Conservation (phyloP, 2,888 invertebrate species). For the Agrypnus murinus region DNA sequence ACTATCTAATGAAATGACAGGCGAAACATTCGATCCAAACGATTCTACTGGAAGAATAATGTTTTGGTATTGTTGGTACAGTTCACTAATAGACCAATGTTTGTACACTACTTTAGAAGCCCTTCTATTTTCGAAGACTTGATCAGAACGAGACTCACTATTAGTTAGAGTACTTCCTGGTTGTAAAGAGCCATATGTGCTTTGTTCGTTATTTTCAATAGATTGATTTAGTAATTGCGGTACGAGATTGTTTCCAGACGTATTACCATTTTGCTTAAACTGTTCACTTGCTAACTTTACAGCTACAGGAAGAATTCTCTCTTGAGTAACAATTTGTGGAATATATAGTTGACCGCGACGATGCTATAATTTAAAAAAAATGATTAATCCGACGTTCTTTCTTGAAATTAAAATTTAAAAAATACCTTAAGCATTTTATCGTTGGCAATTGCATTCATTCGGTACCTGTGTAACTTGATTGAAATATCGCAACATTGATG, state of each 20-base stretch:
- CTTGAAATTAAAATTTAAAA: neutral
- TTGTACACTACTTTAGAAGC: too few species aligned
- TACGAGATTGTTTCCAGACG: too few species aligned
- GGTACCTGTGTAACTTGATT: slow-evolving; percentile 47
- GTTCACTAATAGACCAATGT: slow-evolving; percentile 1
- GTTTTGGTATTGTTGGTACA: neutral
- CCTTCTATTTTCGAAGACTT: too few species aligned
- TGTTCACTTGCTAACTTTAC: neutral
- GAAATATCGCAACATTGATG: slow-evolving; percentile 47
- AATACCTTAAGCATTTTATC: slow-evolving; percentile 52
- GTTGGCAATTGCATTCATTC: slow-evolving; percentile 45
- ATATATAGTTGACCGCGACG: slow-evolving; percentile 24
- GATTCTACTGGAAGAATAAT: slow-evolving; percentile 13
- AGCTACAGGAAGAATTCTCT: neutral
- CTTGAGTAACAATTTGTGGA: neutral
- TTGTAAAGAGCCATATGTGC: too few species aligned
- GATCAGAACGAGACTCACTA: too few species aligned
- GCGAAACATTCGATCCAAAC: slow-evolving; percentile 16
- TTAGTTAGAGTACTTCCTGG: too few species aligned
- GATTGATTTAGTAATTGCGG: too few species aligned
- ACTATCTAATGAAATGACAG: slow-evolving; percentile 29
- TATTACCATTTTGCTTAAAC: too few species aligned
- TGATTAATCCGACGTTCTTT: neutral
- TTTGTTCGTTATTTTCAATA: too few species aligned
- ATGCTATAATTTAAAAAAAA: too few species aligned